Evolutionary conservation across 2,113 vertebrate genomes (phyloP).

Genomic region (Oreochromis spilurus): DNA sequence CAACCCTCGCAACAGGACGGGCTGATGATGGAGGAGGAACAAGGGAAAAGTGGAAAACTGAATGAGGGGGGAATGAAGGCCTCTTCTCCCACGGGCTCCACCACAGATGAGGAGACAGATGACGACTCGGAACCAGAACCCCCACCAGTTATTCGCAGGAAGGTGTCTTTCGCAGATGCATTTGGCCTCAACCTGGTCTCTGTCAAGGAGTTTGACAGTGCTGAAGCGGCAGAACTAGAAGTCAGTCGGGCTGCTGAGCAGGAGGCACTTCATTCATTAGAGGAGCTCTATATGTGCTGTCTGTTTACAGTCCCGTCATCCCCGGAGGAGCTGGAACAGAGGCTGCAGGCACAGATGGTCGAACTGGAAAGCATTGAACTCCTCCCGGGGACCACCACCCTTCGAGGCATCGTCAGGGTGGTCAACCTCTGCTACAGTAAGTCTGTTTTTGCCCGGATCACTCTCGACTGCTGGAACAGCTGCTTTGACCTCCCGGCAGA

Average conservation of each 20-base stretch:
- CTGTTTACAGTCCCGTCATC: conserved; percentile 79
- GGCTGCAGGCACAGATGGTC: conserved; percentile 79
- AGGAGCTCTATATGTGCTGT: conserved; percentile 81
- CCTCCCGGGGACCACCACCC: conserved; percentile 74
- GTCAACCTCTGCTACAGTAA: conserved; percentile 90
- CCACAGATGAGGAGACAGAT: conserved; percentile 79
- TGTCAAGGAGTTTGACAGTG: conserved; percentile 87
- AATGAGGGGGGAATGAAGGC: conserved; percentile 69
- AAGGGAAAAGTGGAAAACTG: conserved; percentile 51
- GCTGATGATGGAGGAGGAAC: conserved; percentile 33
- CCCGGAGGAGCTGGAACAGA: conserved; percentile 77
- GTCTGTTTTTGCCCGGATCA: conserved; percentile 80
- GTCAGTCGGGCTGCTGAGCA: conserved; percentile 29
- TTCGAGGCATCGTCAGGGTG: conserved; percentile 85
- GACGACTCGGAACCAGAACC: conserved; percentile 69
- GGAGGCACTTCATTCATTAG: conserved; percentile 48
- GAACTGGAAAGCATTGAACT: conserved; percentile 81
- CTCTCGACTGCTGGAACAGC: conserved; percentile 83
- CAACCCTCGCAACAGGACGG: conserved; percentile 55
- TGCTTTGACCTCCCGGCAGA: conserved; percentile 86
- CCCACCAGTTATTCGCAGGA: conserved; percentile 70
- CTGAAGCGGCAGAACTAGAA: conserved; percentile 58
- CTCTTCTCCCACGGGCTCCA: conserved; percentile 68
- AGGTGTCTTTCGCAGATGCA: conserved; percentile 94
- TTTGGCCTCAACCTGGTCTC: conserved; percentile 93